A percentile compares a stretch with the other conserved stretches of the same genome.
Conservation (phyloP, 2,113 vertebrate species). For the Dendropsophus ebraccatus region DNA sequence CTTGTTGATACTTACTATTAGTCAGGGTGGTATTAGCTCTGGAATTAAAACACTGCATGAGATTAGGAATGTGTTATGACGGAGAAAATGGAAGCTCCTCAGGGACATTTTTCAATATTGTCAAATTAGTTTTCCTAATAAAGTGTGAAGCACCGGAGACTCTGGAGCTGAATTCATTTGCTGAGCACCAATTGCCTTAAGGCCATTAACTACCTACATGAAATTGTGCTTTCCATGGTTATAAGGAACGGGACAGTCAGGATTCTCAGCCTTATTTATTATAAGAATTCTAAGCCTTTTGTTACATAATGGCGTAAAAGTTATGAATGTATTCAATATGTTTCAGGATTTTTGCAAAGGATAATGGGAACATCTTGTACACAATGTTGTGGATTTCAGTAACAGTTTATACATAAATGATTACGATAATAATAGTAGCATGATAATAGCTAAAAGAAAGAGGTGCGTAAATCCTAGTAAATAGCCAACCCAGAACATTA, state of each 20-base stretch:
- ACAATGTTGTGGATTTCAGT: not conserved
- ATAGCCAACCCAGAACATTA: no score
- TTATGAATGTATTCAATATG: slow-evolving; percentile 6
- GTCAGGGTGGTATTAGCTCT: not conserved
- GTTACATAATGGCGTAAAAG: not conserved
- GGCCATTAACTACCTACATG: not conserved
- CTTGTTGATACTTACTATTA: not conserved
- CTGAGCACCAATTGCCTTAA: not conserved
- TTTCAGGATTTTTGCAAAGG: not conserved
- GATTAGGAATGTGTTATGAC: slow-evolving; percentile 20
- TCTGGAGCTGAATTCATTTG: not conserved
- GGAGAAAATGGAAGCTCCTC: not conserved
- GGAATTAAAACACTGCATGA: not conserved
- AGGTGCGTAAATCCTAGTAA: no score
- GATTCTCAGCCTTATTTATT: not conserved
- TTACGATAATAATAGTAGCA: no score
- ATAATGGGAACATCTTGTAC: no score
- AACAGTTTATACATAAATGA: no score
- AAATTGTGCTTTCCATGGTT: not conserved
- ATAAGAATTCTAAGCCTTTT: not conserved
- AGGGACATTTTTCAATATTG: slow-evolving; percentile 3
- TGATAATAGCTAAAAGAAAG: no score
- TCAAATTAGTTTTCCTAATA: slow-evolving; percentile 33
- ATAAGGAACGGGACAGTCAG: not conserved
- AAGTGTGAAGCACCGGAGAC: slow-evolving; percentile 28